Evolutionary conservation across 1,140 invertebrate species (phyloP).

Genomic region (Asobara japonica): DNA sequence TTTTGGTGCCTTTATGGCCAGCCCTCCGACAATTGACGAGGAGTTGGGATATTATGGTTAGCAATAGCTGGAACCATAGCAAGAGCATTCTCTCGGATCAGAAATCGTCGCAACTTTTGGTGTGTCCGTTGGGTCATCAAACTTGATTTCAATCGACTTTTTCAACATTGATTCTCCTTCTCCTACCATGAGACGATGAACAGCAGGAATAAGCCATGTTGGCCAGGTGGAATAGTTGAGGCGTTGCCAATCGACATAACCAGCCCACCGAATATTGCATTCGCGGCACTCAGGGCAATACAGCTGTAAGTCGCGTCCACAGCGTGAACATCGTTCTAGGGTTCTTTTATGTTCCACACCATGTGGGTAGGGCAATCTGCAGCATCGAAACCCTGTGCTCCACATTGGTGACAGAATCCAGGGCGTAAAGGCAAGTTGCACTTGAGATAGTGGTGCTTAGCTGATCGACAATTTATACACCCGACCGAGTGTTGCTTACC

Average conservation of each 20-base stretch:
- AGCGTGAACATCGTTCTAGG: background rate
- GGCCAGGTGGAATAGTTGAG: background rate
- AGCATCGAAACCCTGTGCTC: slow-evolving; percentile 31
- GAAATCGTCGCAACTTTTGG: too few relatives aligned
- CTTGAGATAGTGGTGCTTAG: slow-evolving; percentile 13
- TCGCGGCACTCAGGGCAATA: background rate
- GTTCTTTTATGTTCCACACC: slow-evolving; percentile 22
- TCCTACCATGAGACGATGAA: background rate
- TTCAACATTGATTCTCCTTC: background rate
- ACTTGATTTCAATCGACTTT: background rate
- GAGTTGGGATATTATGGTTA: too few relatives aligned
- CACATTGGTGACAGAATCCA: slow-evolving; percentile 24
- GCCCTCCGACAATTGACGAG: too few relatives aligned
- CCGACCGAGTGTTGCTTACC: slow-evolving; percentile 17
- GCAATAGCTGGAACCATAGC: too few relatives aligned
- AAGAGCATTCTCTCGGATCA: too few relatives aligned
- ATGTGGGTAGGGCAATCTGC: background rate
- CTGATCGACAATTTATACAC: slow-evolving; percentile 16
- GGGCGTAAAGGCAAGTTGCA: slow-evolving; percentile 19
- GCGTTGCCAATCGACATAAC: background rate
- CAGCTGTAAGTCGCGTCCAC: background rate
- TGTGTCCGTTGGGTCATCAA: background rate
- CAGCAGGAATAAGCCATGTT: background rate
- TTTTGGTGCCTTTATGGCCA: too few relatives aligned
- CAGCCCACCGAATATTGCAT: background rate